Percentiles rank a stretch among this genome's conserved stretches.
phyloP scores from a whole-genome alignment of 2,888 invertebrate genomes.

The Craniophora ligustri region DNA sequence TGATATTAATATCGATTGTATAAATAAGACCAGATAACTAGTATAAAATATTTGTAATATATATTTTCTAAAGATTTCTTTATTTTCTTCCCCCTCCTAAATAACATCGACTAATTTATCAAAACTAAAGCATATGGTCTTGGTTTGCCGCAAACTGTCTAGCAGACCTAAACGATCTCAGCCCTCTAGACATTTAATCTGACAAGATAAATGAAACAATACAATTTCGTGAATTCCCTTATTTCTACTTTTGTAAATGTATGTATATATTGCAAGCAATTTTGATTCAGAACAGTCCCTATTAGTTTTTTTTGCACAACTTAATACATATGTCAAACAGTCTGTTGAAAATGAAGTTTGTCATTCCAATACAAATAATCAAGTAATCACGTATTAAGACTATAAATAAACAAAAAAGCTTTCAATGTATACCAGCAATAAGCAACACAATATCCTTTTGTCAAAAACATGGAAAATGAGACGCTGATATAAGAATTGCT shows the following conservation, averaged over 20 bases:
- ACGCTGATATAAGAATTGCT: not conserved
- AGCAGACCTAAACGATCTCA: constrained; percentile 1
- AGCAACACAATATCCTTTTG: not conserved
- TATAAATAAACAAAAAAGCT: no score
- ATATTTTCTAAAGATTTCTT: no score
- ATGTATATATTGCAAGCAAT: no score
- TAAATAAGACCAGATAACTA: no score
- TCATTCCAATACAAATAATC: no score
- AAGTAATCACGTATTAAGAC: no score
- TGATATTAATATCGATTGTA: no score
- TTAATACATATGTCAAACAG: not conserved
- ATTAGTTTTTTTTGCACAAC: not conserved
- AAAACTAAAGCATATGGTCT: not conserved
- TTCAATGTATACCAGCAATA: not conserved
- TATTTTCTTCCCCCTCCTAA: not conserved
- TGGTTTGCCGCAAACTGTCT: not conserved
- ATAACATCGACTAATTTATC: not conserved
- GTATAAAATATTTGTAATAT: no score
- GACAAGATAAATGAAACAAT: constrained; percentile 18
- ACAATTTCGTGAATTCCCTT: not conserved
- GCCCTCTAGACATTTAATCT: constrained; percentile 6
- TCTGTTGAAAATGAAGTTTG: not conserved
- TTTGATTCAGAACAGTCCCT: not conserved
- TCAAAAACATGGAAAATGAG: not conserved
- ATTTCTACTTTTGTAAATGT: not conserved